Evolutionary conservation across 2,797 vertebrate species (phyloP).

Genomic region (Etheostoma nigrum): DNA sequence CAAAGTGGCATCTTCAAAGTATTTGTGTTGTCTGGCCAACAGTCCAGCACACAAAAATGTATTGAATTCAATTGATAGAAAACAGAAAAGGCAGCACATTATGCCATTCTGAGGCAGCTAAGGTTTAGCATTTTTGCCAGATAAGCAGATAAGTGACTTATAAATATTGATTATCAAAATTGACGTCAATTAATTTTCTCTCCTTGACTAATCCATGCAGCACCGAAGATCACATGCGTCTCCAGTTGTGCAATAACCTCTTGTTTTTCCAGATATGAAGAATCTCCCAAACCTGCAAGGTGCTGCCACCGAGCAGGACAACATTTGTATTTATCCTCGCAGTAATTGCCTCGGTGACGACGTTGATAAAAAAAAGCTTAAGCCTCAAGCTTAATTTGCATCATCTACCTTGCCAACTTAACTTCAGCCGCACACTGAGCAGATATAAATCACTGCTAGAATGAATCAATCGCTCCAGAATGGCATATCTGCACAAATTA

Average conservation of each 20-base stretch:
- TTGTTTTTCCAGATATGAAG: conserved; percentile 5
- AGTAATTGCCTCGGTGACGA: conserved; percentile 68
- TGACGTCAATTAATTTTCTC: not conserved
- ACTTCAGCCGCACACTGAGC: conserved; percentile 54
- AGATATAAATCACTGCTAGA: conserved; percentile 72
- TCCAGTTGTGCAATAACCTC: conserved; percentile 1
- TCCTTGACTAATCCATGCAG: not conserved
- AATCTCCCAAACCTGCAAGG: conserved; percentile 22
- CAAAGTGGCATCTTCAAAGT: not conserved
- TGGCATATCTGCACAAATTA: conserved; percentile 77
- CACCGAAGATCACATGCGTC: not conserved
- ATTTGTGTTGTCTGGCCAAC: not conserved
- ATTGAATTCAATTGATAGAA: not conserved
- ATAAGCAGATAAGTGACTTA: not conserved
- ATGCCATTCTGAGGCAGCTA: not conserved
- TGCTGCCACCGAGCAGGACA: conserved; percentile 31
- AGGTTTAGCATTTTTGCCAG: not conserved
- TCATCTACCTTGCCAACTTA: conserved; percentile 71
- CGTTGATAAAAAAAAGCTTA: conserved; percentile 74
- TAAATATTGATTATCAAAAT: not conserved
- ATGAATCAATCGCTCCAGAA: conserved; percentile 73
- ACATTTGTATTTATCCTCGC: conserved; percentile 57
- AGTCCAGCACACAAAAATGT: not conserved
- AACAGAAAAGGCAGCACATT: not conserved
- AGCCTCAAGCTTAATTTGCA: conserved; percentile 74